Evolutionary conservation across 2,113 vertebrate species (phyloP), one percentile per base, ranked within the genome.

Genomic region (Leiothrix lutea): DNA sequence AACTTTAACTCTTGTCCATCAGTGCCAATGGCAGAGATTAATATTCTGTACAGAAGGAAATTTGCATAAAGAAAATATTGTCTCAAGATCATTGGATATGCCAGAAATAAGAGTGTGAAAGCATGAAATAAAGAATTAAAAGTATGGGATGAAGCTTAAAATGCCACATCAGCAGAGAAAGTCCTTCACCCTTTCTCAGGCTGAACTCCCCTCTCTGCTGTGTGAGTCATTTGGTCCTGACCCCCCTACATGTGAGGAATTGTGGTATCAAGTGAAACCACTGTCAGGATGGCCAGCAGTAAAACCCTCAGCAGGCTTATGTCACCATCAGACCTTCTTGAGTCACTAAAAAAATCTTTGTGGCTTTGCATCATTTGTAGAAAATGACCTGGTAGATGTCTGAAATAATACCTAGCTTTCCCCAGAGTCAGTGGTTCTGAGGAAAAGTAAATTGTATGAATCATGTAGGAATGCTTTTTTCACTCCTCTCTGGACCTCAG

Each of bases 21-120:
- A 91, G 8, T 91, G 50, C 29, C 66, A 89, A 45, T n/a, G 40
- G 48, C 66, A 85, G 24, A 82, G 69, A 89, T 79, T 82, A 91
- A 90, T 61, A 87, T 82, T 65, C 78, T 14, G 4, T 33, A 48
- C 8, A 38, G 57, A 44, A 88, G 11, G 33, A 94, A 78, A 95
- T 91, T 61, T 87, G 48, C 69, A 89, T 95, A 84, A 95, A 72
- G 80, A 91, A 92, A 95, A 97, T 84, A 79, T 84, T 95, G 40
- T 71, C 77, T 53, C 38, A 74, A 93, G 62, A 83, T 77, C 50
- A 77, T 14, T 44, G 74, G n/a, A 91, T 89, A 92, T 0, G 7
- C 35, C 45, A 88, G 75, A 80, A 93, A 70, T 33, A 66, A 57
- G 60, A 64, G 42, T 48, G 29, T 33, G 54, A 92, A 94, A 74